Conservation (phyloP, 1,140 invertebrate species). For the Bombus waltoni region DNA sequence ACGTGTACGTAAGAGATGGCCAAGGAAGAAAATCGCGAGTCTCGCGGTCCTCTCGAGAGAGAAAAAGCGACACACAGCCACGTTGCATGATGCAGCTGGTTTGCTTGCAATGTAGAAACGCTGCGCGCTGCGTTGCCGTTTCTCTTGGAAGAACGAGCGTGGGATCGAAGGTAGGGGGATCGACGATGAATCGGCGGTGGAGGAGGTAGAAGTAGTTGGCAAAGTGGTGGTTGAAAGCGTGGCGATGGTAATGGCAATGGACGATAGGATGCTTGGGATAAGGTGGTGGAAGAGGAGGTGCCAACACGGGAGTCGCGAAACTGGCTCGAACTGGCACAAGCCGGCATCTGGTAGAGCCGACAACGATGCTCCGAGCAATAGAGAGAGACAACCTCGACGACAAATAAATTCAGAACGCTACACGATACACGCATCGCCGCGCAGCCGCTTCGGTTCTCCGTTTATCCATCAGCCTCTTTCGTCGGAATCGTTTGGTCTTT, state of each 20-base stretch:
- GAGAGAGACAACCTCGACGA: slow-evolving; percentile 41
- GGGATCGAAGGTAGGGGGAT: not conserved
- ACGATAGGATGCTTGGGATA: slow-evolving; percentile 26
- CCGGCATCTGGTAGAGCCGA: slow-evolving; percentile 63
- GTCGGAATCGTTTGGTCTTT: slow-evolving; percentile 5
- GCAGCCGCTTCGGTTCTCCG: slow-evolving; percentile 43
- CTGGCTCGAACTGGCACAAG: slow-evolving; percentile 76
- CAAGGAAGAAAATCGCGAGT: not conserved
- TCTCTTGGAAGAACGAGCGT: not conserved
- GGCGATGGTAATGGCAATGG: slow-evolving; percentile 57
- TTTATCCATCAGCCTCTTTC: slow-evolving; percentile 17
- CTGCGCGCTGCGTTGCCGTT: slow-evolving; percentile 32
- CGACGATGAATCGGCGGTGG: slow-evolving; percentile 10
- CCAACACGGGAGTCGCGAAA: slow-evolving; percentile 61
- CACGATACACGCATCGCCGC: slow-evolving; percentile 52
- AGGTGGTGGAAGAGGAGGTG: slow-evolving; percentile 38
- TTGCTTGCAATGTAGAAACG: slow-evolving; percentile 14
- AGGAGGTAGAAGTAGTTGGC: slow-evolving; percentile 15
- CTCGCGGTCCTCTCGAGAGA: not conserved
- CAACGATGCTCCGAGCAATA: slow-evolving; percentile 36
- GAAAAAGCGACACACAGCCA: not conserved
- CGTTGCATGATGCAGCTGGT: not conserved
- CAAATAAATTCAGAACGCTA: slow-evolving; percentile 67
- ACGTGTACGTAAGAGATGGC: not conserved
- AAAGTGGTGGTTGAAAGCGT: slow-evolving; percentile 22